Evolutionary conservation across 2,113 vertebrate species (phyloP).

Genomic region (Gallinago jamesoni): DNA sequence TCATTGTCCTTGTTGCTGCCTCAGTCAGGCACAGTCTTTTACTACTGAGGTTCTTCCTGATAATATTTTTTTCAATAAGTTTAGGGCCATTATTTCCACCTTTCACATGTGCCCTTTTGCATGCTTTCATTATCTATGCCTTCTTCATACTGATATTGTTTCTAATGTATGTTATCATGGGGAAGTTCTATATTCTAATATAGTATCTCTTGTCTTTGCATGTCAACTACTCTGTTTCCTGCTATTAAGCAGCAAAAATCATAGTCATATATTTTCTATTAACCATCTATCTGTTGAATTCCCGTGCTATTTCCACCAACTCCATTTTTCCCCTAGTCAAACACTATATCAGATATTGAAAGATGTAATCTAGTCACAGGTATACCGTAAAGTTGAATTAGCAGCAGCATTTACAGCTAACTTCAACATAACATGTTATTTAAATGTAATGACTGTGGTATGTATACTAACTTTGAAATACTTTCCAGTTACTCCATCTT

Average conservation of each 20-base stretch:
- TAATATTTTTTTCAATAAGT: not conserved
- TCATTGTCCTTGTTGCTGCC: not conserved
- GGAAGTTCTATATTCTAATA: not conserved
- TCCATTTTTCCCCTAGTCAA: not conserved
- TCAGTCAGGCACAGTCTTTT: not conserved
- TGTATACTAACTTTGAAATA: not conserved
- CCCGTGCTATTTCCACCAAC: not conserved
- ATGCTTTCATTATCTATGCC: not conserved
- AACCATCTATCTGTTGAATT: not conserved
- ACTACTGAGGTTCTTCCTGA: not conserved
- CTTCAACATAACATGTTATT: not conserved
- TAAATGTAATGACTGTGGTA: not conserved
- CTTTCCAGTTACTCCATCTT: not conserved
- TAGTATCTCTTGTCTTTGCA: not conserved
- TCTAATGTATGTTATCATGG: not conserved
- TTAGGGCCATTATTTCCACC: not conserved
- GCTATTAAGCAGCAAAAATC: not conserved
- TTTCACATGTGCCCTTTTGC: not conserved
- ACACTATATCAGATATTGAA: not conserved
- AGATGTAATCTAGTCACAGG: not conserved
- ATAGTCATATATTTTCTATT: not conserved
- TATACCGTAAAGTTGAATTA: not conserved
- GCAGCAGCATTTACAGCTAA: not conserved
- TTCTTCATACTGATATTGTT: not conserved
- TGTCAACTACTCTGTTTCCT: not conserved